Conservation (phyloP, 1,140 invertebrate genomes). For the Eurosta solidaginis region DNA sequence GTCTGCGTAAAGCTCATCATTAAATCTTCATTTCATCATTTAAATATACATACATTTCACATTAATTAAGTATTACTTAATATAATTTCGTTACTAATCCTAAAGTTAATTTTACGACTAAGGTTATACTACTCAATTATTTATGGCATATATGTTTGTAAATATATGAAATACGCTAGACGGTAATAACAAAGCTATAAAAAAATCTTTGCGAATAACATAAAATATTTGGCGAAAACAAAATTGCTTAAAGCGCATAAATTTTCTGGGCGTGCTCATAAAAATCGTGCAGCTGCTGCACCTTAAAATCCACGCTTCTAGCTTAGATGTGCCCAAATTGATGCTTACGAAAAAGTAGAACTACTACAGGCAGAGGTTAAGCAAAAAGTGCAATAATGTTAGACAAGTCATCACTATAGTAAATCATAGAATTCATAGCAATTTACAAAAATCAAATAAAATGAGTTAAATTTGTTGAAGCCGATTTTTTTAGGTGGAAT, state of each 20-base stretch:
- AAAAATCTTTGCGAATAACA: too few species aligned
- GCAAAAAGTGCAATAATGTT: neutral
- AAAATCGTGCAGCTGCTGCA: slow-evolving; percentile 2
- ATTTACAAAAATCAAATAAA: neutral
- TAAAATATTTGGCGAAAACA: neutral
- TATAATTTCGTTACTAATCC: too few species aligned
- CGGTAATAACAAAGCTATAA: too few species aligned
- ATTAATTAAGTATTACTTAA: too few species aligned
- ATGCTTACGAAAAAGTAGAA: neutral
- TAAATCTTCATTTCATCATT: too few species aligned
- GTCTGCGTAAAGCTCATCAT: too few species aligned
- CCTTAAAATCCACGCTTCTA: neutral
- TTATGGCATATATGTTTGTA: too few species aligned
- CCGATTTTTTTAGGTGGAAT: too few species aligned
- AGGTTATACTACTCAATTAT: too few species aligned
- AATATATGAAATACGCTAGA: too few species aligned
- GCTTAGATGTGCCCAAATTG: neutral
- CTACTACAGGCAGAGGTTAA: neutral
- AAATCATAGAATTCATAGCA: neutral
- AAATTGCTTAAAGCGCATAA: neutral
- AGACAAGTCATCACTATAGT: neutral
- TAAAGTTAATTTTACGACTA: too few species aligned
- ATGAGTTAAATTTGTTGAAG: neutral
- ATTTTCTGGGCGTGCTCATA: neutral
- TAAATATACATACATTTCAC: too few species aligned